Evolutionary conservation across 2,888 invertebrate species (phyloP), one percentile per base, ranked within the genome.

Genomic region (Dyspetes luteomarginatus): DNA sequence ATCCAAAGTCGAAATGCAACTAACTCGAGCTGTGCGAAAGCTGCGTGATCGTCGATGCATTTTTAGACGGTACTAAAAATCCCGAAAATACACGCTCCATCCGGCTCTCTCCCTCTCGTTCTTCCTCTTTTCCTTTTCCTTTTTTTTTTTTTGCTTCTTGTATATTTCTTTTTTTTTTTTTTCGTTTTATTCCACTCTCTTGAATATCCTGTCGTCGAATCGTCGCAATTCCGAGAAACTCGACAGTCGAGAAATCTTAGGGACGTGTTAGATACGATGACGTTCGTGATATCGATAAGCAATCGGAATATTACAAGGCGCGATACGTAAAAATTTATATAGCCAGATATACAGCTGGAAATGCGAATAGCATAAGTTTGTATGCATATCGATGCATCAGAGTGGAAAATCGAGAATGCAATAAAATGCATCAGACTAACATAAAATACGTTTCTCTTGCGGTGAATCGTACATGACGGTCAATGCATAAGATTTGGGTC

Each of bases 401-500:
- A 12, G 12, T 9, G 43, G 36, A 69, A 69, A 56, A 28, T 26
- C 43, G 56, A 26, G 56, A 69, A 41, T 28, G 56, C 56, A 41
- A 43, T n/a, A 22, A 58, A 72, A 72, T 62, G 52, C 73, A 73
- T 71, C 50, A n/a, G 17, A 22, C 28, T 15, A n/a, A n/a, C n/a
- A n/a, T n/a, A n/a, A n/a, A n/a, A n/a, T 24, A 26, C 17, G 43
- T 43, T 22, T 62, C 43, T 72, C 58, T 7, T 9, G 45, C 22
- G 64, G 24, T 19, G 22, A 68, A 74, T 67, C 43, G 67, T 50
- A 65, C 75, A 77, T 80, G 58, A 52, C 65, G 69, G 69, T 67
- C 69, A 65, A 36, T 52, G 78, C 19, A 78, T 78, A 75, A 78
- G 65, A 77, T 81, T 78, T 65, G 62, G 78, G 78, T 78, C 74